These are phyloP conservation scores for Pygathrix nemaeus DNA, from an alignment of 2,113 vertebrate species.

Conservation along the genomic window DNA sequence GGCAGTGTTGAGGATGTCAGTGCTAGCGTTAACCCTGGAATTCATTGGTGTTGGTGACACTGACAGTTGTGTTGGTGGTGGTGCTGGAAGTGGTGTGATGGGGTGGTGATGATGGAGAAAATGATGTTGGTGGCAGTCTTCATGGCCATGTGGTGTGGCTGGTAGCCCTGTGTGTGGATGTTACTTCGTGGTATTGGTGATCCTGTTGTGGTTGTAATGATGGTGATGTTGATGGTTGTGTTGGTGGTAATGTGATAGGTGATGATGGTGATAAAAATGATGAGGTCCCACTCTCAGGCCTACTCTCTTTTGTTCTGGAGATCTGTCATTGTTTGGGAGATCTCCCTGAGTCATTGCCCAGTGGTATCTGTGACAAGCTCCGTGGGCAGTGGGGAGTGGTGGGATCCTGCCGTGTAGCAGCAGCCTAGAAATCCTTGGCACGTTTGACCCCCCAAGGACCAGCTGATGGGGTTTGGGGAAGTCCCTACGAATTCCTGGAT, in stretches of 20 bases:
- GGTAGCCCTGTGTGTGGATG: not conserved
- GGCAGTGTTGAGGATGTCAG: not conserved
- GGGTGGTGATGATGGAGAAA: not conserved
- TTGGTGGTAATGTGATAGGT: not conserved
- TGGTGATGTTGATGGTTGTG: not conserved
- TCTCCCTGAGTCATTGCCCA: not conserved
- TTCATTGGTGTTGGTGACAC: too few species aligned
- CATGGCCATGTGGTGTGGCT: not conserved
- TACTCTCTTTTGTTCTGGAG: not conserved
- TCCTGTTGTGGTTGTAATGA: too few species aligned
- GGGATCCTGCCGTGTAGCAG: not conserved
- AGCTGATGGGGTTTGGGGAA: not conserved
- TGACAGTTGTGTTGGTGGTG: not conserved
- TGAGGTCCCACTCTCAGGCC: not conserved
- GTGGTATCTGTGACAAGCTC: not conserved
- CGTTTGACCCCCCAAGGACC: not conserved
- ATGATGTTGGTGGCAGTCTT: not conserved
- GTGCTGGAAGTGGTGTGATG: not conserved
- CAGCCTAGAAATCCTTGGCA: not conserved
- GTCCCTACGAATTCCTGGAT: not conserved
- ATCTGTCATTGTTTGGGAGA: not conserved
- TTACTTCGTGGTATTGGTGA: not conserved
- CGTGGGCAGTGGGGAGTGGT: not conserved
- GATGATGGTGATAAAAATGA: not conserved
- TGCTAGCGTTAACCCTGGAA: fast-evolving